Conservation (phyloP, 2,113 vertebrate species). For the Pelmatolapia mariae region DNA sequence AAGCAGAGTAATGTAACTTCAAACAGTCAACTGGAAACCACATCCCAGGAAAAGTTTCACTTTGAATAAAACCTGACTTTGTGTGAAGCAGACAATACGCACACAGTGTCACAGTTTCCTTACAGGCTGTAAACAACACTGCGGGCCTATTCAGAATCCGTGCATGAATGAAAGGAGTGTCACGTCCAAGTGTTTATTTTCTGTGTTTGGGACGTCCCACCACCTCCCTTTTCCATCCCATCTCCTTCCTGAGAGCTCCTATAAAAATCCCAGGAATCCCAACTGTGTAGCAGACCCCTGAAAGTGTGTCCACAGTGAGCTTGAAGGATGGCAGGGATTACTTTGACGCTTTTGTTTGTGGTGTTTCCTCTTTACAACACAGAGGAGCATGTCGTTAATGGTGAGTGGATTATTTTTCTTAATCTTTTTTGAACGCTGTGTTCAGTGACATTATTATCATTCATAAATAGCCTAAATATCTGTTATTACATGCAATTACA, state of each 20-base stretch:
- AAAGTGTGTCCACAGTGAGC: background rate
- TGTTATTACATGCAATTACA: background rate
- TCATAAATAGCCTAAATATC: background rate
- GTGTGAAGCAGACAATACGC: background rate
- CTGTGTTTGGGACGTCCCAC: constrained; percentile 46
- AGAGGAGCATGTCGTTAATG: constrained; percentile 66
- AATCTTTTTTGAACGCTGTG: background rate
- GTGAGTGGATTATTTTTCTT: constrained; percentile 38
- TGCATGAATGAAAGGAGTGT: constrained; percentile 43
- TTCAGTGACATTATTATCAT: background rate
- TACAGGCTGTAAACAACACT: background rate
- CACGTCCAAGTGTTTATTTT: constrained; percentile 20
- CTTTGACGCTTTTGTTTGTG: constrained; percentile 50
- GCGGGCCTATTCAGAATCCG: background rate
- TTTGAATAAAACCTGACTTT: background rate
- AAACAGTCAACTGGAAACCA: background rate
- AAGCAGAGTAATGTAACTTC: background rate
- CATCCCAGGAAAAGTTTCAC: background rate
- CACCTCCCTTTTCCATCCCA: constrained; percentile 42
- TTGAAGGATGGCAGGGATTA: constrained; percentile 57
- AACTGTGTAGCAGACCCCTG: constrained; percentile 15
- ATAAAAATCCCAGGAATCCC: constrained; percentile 59
- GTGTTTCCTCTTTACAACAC: constrained; percentile 45
- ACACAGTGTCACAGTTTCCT: background rate
- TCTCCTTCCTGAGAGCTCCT: constrained; percentile 23